These are phyloP conservation scores for Tethea ocularis DNA, from an alignment of 2,888 invertebrate species.

Conservation along the genomic window DNA sequence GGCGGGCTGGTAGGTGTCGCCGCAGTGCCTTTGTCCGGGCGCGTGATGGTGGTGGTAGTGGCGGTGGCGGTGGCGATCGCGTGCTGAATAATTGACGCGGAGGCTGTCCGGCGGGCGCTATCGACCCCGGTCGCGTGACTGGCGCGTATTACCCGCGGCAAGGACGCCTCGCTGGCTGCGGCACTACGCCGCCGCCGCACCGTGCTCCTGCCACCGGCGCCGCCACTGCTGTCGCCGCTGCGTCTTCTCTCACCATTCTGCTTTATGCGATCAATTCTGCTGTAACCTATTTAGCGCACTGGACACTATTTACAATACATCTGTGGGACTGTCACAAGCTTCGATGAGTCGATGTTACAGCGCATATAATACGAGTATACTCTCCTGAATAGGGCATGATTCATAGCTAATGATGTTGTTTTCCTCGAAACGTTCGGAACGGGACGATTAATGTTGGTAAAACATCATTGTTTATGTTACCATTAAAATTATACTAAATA, in stretches of 20 bases:
- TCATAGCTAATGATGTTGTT: conserved; percentile 3
- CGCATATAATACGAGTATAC: background rate
- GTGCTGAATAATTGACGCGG: conserved; percentile 79
- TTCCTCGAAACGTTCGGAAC: conserved; percentile 6
- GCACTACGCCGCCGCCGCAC: conserved; percentile 57
- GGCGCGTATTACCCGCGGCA: conserved; percentile 70
- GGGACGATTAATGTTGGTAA: background rate
- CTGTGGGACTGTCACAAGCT: conserved; percentile 14
- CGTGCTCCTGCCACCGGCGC: conserved; percentile 44
- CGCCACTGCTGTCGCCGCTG: conserved; percentile 32
- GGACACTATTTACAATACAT: conserved; percentile 27
- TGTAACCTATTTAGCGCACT: conserved; percentile 29
- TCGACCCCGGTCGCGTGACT: conserved; percentile 82
- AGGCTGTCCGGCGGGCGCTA: conserved; percentile 78
- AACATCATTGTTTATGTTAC: background rate
- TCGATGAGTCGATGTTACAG: conserved; percentile 17
- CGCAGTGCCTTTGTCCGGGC: conserved; percentile 71
- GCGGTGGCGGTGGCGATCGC: conserved; percentile 51
- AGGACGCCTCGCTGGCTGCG: conserved; percentile 81
- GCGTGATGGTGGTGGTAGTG: conserved; percentile 55
- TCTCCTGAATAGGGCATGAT: background rate
- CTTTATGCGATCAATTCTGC: conserved; percentile 17
- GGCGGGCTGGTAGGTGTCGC: conserved; percentile 74
- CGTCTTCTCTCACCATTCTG: conserved; percentile 41
- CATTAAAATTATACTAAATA: no score